Evolutionary conservation across 1,140 invertebrate genomes (phyloP).

Genomic region (Drosophila micromelanica): DNA sequence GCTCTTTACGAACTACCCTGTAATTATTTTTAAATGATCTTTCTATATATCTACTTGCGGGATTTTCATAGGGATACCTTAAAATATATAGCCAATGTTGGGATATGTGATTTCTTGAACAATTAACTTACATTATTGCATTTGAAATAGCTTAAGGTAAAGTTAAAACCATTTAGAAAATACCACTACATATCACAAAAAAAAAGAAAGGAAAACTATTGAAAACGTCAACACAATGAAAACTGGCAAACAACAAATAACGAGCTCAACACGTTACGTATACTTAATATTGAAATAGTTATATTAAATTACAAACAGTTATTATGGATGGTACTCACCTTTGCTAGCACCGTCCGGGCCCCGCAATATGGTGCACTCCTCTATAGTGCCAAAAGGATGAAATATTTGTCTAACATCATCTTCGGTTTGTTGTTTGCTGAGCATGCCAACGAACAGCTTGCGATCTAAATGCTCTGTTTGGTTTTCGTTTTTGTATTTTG

Average conservation of each 20-base stretch:
- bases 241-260: constrained; percentile 70
- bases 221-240: constrained; percentile 55
- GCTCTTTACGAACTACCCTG: too few species aligned
- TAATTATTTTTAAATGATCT: too few species aligned
- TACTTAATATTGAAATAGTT: constrained; percentile 47
- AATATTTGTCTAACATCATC: constrained; percentile 99
- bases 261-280: constrained; percentile 75
- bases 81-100: background rate
- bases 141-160: constrained; percentile 15
- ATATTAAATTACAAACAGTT: constrained; percentile 30
- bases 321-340: constrained; percentile 88
- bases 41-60: too few species aligned
- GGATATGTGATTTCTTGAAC: background rate
- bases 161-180: background rate
- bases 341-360: constrained; percentile 98
- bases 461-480: constrained; percentile 89
- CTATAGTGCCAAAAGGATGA: constrained; percentile 97
- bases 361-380: constrained; percentile 99
- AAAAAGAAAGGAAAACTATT: constrained; percentile 40
- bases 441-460: constrained; percentile 99
- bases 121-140: constrained; percentile 19
- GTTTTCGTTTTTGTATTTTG: constrained; percentile 30
- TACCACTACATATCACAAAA: constrained; percentile 36
- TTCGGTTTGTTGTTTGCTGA: constrained; percentile 99
- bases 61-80: too few species aligned